Base-by-base conservation (phyloP, 2,113 vertebrate species). In the Rhinogobius similis region DNA sequence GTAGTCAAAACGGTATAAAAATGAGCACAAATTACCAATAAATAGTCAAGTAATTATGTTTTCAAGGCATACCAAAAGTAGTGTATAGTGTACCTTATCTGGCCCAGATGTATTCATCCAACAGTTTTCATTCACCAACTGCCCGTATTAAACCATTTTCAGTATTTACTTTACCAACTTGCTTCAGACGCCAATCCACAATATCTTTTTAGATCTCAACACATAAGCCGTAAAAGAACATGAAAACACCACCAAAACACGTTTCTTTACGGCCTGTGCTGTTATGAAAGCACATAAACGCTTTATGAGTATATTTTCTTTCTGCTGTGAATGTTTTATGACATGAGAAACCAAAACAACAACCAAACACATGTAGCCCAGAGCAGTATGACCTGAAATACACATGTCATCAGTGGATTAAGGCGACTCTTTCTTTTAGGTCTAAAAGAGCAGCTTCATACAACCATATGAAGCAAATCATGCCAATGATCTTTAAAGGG, bases 301-400 rank as follows among this genome's bases (percentile, higher is more conserved):
- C 26, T 16, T 8, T 26, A 58, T 14, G 52, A 26, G 52, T 55
- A 14, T 23, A 55, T 26, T 26, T 55, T 24, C 52, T 55, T 24
- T 55, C 52, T 26, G 23, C 14, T 58, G 13, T 58, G 18, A 58
- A 58, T 58, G 52, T 58, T 29, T 58, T 58, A 58, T 58, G 21
- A 55, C 52, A 55, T 55, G 24, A 58, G 55, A 29, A 27, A 8
- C 55, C 24, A 58, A 58, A 58, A 58, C 55, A 58, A 56, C 23
- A 53, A 55, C 52, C 52, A 55, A 52, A 14, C 23, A 24, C 52
- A 26, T 26, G 26, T 13, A 55, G 52, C 55, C 55, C 55, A 18
- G 26, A 58, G 55, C 12, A 18, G 11, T 2, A 16, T 29, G 55
- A 29, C 55, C 55, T 29, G 14, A 29, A 29, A 29, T 58, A 16